Percentiles rank a stretch among this genome's conserved stretches.
phyloP scores from a whole-genome alignment of 35 echinoderm and acorn worm genomes.

The Amphiura filiformis region DNA sequence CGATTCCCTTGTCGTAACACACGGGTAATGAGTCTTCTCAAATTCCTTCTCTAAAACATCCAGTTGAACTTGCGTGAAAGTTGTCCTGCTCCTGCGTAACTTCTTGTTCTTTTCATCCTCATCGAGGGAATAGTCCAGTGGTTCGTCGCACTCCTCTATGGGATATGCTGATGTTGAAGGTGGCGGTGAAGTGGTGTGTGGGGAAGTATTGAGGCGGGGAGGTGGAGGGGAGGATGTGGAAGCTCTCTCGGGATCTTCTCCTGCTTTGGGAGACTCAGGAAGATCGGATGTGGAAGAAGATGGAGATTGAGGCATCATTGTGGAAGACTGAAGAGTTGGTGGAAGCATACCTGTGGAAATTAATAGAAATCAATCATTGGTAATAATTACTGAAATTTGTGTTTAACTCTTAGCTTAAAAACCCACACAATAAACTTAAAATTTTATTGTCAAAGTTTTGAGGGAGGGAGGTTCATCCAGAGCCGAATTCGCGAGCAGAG shows the following conservation, averaged over 20 bases:
- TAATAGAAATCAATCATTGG: no score
- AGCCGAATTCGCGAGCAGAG: no score
- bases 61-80: conserved; percentile 75
- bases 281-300: neutral
- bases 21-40: conserved; percentile 86
- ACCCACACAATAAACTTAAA: no score
- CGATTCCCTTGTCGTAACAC: conserved; percentile 76
- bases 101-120: conserved; percentile 54
- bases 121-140: neutral
- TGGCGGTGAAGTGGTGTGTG: neutral
- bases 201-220: neutral
- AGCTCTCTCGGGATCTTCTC: neutral
- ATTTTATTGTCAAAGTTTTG: no score
- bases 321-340: neutral
- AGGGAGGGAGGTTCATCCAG: no score
- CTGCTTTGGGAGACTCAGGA: neutral
- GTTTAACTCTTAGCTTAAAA: no score
- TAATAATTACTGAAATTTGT: no score
- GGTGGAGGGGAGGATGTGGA: neutral
- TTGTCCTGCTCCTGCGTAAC: conserved; percentile 87
- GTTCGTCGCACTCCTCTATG: neutral
- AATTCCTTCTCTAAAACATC: conserved; percentile 81
- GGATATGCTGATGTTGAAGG: neutral
- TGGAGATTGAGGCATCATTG: neutral
- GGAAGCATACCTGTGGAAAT: neutral